Evolutionary conservation across 2,888 invertebrate genomes (phyloP), one percentile per base, ranked within the genome.

Genomic region (Tortricodes alternella): DNA sequence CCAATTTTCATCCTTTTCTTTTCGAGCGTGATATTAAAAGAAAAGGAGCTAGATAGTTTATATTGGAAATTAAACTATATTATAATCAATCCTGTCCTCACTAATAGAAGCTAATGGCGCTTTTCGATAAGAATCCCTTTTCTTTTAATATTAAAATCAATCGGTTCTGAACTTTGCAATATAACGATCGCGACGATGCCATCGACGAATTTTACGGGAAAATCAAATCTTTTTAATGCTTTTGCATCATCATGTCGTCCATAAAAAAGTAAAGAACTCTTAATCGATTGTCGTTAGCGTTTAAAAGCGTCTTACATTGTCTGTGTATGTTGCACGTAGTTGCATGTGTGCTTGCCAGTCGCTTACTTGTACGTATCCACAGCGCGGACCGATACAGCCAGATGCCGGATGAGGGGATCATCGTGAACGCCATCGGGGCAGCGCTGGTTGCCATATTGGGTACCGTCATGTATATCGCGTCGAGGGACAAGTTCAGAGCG

Each of bases 351-450:
- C 50, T 56, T 38, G 70, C 71, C 57, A 62, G 70, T 74, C 65
- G 82, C 76, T 74, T 76, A 80, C 67, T 78, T 84, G 75, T 80
- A 62, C 76, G 71, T 85, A 78, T 89, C 63, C 86, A 83, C 91
- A 87, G 86, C 68, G 76, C 76, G 70, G 89, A 89, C 73, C 80
- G 87, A 62, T 94, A 94, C 89, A 86, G 90, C 77, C 84, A 86
- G 61, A 82, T 93, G 77, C 92, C 91, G 60, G 93, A 93, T 71
- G 94, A 95, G 80, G 93, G 92, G 13, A 91, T 94, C 71, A 91
- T 95, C 75, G 86, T 95, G 79, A 95, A 95, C 89, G 92, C 93
- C 29, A 92, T 95, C 68, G 94, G 93, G 62, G 92, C 94, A 71
- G 88, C 92, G 64, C 89, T 94, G 74, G 89, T 94, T 65, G 93